A percentile compares a stretch with the other conserved stretches of the same genome.
Conservation (phyloP, 2,888 invertebrate genomes). For the Bugulina stolonifera region DNA sequence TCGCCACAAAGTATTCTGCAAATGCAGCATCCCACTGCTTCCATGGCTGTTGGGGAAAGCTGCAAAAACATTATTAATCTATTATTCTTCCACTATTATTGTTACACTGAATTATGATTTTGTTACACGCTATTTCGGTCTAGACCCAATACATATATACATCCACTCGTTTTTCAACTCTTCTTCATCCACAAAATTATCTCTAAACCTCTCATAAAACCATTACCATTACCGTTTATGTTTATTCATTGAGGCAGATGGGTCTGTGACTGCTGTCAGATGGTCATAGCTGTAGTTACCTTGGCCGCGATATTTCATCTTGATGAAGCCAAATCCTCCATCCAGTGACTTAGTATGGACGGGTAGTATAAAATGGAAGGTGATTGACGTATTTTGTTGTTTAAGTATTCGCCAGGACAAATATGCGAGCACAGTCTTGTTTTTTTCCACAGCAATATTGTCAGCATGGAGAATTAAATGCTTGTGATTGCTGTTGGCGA, state of each 20-base stretch:
- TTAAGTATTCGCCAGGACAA: neutral
- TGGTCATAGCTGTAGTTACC: neutral
- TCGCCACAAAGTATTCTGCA: too few species aligned
- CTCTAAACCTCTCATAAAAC: too few species aligned
- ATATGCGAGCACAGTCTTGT: neutral
- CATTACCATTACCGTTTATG: too few species aligned
- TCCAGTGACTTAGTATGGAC: neutral
- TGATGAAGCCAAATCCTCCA: neutral
- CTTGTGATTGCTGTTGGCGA: neutral
- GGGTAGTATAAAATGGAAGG: neutral
- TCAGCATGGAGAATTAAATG: neutral
- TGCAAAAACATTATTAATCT: too few species aligned
- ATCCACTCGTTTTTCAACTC: too few species aligned
- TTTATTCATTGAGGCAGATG: neutral
- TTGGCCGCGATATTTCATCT: neutral
- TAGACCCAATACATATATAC: too few species aligned
- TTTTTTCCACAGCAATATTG: constrained; percentile 7
- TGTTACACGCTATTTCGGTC: too few species aligned
- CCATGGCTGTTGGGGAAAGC: too few species aligned
- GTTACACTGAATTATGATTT: too few species aligned
- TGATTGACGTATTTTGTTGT: neutral
- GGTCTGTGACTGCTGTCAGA: neutral
- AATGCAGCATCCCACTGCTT: too few species aligned
- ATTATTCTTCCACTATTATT: too few species aligned
- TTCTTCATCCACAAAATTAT: too few species aligned